Evolutionary conservation across 2,113 vertebrate genomes (phyloP).

Genomic region (Sorex araneus): DNA sequence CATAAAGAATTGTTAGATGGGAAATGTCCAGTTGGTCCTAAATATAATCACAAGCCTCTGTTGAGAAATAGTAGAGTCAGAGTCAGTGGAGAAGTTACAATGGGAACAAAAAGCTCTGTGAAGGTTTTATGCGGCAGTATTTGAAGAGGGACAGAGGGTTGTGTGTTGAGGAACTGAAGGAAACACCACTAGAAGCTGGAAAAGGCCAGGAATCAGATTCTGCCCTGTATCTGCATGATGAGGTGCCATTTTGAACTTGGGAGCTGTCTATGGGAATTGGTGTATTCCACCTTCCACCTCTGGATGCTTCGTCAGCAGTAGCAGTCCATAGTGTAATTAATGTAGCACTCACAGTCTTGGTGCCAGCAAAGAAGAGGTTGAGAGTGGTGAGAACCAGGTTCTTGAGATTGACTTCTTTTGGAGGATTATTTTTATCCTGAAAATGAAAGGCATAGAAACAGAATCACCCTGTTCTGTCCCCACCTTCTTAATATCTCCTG

Average conservation of each 20-base stretch:
- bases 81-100: background rate
- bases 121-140: background rate
- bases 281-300: slow-evolving; percentile 80
- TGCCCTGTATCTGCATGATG: background rate
- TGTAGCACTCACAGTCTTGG: slow-evolving; percentile 85
- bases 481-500: background rate
- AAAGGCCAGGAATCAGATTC: background rate
- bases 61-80: background rate
- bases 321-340: slow-evolving; percentile 83
- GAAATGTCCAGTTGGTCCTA: background rate
- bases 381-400: slow-evolving; percentile 86
- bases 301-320: slow-evolving; percentile 85
- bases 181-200: too few relatives aligned
- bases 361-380: slow-evolving; percentile 87
- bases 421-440: slow-evolving; percentile 84
- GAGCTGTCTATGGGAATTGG: background rate
- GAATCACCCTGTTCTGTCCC: background rate
- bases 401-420: slow-evolving; percentile 84
- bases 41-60: background rate
- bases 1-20: background rate
- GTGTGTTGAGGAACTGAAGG: too few relatives aligned
- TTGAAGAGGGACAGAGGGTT: too few relatives aligned
- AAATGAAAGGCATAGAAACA: background rate
- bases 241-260: background rate
- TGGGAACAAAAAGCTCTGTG: background rate